Evolutionary conservation across 2,797 vertebrate genomes (phyloP).

Genomic region (Garrulus glandarius): DNA sequence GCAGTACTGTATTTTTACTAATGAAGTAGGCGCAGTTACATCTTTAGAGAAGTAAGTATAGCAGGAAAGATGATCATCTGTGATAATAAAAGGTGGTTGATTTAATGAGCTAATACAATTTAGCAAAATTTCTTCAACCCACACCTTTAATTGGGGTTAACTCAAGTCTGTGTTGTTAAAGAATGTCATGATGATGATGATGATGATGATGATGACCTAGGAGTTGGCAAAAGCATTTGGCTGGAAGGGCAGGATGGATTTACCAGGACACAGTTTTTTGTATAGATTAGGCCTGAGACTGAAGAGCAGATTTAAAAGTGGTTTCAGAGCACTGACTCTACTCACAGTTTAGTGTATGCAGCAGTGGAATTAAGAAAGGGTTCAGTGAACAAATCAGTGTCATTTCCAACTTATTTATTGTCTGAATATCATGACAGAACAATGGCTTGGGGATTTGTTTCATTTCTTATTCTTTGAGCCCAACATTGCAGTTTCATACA

Average conservation of each 20-base stretch:
- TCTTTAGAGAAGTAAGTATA: neutral
- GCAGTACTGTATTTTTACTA: neutral
- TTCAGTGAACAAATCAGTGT: neutral
- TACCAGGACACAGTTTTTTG: neutral
- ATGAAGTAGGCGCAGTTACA: neutral
- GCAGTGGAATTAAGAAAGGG: neutral
- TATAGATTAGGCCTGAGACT: neutral
- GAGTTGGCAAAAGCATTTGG: neutral
- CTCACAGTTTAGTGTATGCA: neutral
- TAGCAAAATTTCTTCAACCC: neutral
- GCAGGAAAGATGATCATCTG: neutral
- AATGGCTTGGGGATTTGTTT: neutral
- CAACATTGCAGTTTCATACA: neutral
- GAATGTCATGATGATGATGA: rapidly evolving
- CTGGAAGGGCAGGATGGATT: neutral
- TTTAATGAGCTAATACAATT: neutral
- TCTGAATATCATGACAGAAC: neutral
- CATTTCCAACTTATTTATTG: neutral
- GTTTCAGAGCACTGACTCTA: neutral
- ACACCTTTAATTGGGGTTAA: neutral
- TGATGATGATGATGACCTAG: neutral
- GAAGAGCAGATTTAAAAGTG: neutral
- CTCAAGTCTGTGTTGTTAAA: neutral
- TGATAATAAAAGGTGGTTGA: neutral
- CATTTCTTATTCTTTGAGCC: neutral